Conservation (phyloP, 2,888 invertebrate genomes). For the Meiosimyza decipiens region DNA sequence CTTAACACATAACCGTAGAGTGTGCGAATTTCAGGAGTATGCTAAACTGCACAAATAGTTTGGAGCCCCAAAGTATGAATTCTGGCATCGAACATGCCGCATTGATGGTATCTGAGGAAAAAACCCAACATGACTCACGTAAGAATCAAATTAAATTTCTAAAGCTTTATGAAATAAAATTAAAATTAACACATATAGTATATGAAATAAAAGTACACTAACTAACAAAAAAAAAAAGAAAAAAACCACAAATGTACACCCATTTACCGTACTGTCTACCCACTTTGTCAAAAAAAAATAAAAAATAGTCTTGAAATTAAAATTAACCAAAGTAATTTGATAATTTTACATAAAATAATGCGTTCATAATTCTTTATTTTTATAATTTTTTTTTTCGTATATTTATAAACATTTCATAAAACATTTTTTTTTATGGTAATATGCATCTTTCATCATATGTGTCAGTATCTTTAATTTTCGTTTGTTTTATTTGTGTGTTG, state of each 20-base stretch:
- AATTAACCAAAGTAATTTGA: neutral
- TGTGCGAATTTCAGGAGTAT: conserved; percentile 83
- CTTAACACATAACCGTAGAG: conserved; percentile 70
- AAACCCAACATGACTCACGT: conserved; percentile 84
- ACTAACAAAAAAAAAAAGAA: conserved; percentile 39
- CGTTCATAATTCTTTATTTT: no score
- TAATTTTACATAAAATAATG: no score
- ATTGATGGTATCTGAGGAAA: conserved; percentile 81
- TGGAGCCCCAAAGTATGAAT: conserved; percentile 87
- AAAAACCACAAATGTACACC: conserved; percentile 29
- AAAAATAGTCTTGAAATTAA: neutral
- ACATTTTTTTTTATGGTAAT: neutral
- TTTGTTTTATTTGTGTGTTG: no score
- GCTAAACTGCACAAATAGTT: conserved; percentile 94
- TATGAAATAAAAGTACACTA: conserved; percentile 42
- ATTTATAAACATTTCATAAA: neutral
- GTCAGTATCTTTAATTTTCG: no score
- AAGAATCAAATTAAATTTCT: conserved; percentile 67
- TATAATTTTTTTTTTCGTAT: conserved; percentile 1
- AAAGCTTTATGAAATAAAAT: conserved; percentile 39
- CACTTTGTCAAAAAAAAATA: conserved; percentile 1
- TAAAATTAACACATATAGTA: conserved; percentile 33
- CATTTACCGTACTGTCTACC: conserved; percentile 15
- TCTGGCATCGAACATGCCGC: conserved; percentile 81
- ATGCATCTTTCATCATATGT: no score